Percentiles rank a stretch among this genome's conserved stretches.
These are phyloP conservation scores for Mixornis gularis DNA, from an alignment of 2,113 vertebrate species.

Conservation along the genomic window DNA sequence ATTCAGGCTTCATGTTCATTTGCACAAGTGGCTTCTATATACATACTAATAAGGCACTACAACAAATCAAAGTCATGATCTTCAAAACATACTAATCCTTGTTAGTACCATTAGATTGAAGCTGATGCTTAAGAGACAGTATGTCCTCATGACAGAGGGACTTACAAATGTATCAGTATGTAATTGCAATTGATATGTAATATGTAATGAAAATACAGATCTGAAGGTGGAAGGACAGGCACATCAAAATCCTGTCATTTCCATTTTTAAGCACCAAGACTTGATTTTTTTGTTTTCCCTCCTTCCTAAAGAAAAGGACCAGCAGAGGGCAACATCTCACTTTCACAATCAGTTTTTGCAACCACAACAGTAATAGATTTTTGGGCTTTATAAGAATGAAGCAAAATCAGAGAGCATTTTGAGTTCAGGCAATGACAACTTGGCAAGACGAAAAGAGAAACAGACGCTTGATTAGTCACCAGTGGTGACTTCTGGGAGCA, in stretches of 20 bases:
- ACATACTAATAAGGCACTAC: background rate
- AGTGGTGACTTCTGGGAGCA: background rate
- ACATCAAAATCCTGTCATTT: background rate
- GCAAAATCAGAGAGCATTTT: background rate
- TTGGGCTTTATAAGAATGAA: background rate
- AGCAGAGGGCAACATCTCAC: constrained; percentile 59
- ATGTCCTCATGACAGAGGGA: background rate
- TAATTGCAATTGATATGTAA: background rate
- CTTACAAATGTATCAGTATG: background rate
- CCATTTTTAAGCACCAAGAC: background rate
- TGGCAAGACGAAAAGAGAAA: background rate
- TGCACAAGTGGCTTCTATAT: background rate
- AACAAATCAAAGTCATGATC: background rate
- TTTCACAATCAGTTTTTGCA: background rate
- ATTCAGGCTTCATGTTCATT: background rate
- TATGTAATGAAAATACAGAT: background rate
- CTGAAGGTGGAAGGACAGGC: background rate
- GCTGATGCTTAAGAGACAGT: background rate
- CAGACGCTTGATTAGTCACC: background rate
- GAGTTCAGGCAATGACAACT: background rate
- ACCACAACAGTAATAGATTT: background rate
- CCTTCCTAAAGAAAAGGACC: background rate
- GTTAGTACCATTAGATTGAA: background rate
- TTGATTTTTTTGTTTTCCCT: background rate
- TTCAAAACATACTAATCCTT: background rate